These are phyloP conservation scores for Rhopilema esculentum DNA, from an alignment of 30 jellyfish, hydroid and myxozoan genomes.

Conservation along the genomic window DNA sequence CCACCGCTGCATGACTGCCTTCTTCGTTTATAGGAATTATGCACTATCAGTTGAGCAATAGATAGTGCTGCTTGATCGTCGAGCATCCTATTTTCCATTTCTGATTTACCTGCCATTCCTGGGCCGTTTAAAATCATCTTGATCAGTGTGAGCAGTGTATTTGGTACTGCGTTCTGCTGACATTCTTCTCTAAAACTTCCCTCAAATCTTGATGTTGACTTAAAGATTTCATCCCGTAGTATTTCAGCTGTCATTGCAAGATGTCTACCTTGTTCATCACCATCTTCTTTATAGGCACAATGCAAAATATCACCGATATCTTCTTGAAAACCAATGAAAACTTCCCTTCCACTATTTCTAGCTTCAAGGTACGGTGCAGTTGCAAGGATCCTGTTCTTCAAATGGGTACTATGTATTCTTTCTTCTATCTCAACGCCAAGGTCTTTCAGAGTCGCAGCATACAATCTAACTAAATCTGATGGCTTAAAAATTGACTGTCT, in stretches of 20 bases:
- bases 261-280: slow-evolving; percentile 52
- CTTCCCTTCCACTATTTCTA: slow-evolving; percentile 36
- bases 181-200: slow-evolving; percentile 37
- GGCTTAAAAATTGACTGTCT: slow-evolving; percentile 28
- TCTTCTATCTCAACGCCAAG: slow-evolving; percentile 41
- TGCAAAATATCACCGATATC: slow-evolving; percentile 42
- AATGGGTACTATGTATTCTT: slow-evolving; percentile 37
- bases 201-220: slow-evolving; percentile 35
- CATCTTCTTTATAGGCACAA: slow-evolving; percentile 42
- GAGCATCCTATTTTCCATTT: slow-evolving; percentile 22
- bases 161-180: slow-evolving; percentile 51
- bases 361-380: slow-evolving; percentile 50
- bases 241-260: slow-evolving; percentile 50
- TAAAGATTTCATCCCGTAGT: slow-evolving; percentile 30
- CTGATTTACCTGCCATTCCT: slow-evolving; percentile 1
- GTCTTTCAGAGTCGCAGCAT: slow-evolving; percentile 33
- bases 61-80: slow-evolving; percentile 55
- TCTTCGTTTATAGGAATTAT: slow-evolving; percentile 47
- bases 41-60: slow-evolving; percentile 52
- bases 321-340: slow-evolving; percentile 39
- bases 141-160: slow-evolving; percentile 34
- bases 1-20: slow-evolving; percentile 24
- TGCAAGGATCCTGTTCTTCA: slow-evolving; percentile 43
- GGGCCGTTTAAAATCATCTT: slow-evolving; percentile 31
- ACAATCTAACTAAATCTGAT: slow-evolving; percentile 45